Evolutionary conservation across 2,888 invertebrate genomes (phyloP), one percentile per base, ranked within the genome.

Genomic region (Ommatoiulus sabulosus): DNA sequence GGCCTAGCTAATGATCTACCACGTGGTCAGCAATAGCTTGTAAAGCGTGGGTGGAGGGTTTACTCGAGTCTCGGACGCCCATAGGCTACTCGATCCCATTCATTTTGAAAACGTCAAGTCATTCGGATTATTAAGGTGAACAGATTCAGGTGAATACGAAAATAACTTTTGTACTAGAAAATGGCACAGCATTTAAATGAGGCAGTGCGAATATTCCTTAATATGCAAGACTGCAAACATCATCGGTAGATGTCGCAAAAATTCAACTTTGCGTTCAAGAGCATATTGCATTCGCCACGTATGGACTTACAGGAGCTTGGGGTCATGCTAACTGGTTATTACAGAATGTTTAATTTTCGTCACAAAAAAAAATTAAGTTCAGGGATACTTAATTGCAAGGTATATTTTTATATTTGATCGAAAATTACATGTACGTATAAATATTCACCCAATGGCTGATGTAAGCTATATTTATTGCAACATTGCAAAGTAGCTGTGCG

Each of bases 101-200:
- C 80, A 80, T 80, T 35, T 80, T 80, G 80, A 80, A 80, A 72
- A 80, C 15, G 80, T 80, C 80, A 80, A 80, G 80, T 80, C 80
- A 80, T 80, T 80, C 80, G 35, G 35, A 80, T 80, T 80, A 80
- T 80, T 80, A 80, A 35, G 80, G 80, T 35, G 80, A 80, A 35
- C 80, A 80, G 35, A 80, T 80, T 80, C 80, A 35, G 80, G 80
- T 80, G 80, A 43, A 80, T 80, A 15, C 35, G 35, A 80, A 80
- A 80, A 80, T 80, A 35, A 43, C 80, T 80, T 35, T 80, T 24
- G 35, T 35, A 5, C 15, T 35, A 15, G 8, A 80, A 80, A 35
- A 35, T 80, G 35, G 80, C 80, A 80, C 80, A 80, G 80, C 24
- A 35, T 15, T 80, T 35, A 43, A 0, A 24, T n/a, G 24, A 72